Evolutionary conservation across 1,140 invertebrate species (phyloP), one percentile per base, ranked within the genome.

Genomic region (Eriosoma lanigerum): DNA sequence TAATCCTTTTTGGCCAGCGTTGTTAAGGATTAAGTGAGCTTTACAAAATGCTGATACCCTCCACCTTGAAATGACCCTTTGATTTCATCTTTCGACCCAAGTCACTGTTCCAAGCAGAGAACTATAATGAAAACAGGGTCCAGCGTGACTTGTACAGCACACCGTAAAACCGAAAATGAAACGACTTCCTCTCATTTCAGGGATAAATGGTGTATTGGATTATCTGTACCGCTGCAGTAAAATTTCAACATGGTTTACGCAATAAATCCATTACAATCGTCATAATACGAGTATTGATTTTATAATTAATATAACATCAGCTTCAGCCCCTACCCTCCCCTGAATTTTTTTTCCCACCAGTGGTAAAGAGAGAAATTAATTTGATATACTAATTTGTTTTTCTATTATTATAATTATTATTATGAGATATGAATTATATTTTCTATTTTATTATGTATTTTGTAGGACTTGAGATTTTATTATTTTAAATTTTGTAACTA

Each of bases 1-100:
- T 68, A 68, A 68, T 68, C 64, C 64, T 68, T 68, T 68, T 68
- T 68, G 38, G 64, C 64, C 64, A 8, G n/a, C 38, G 46, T 68
- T 46, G 64, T 68, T 44, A 15, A 21, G 38, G 64, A 68, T 68
- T 68, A 68, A 68, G 64, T 68, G 64, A 68, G 64, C 64, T 68
- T 46, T 68, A 68, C 64, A 46, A n/a, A 68, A 68, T 68, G 21
- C 38, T 38, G n/a, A 68, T 68, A 68, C 32, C 38, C 64, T 46
- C 8, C 64, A 46, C 64, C 64, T 68, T 68, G 46, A 68, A 21
- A 68, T 46, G 38, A 68, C 38, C 64, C 64, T 68, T 5, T 68
- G 64, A 68, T 68, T 68, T 68, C n/a, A 68, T 68, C 38, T 68
- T 46, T 68, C 15, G 64, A 68, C 64, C 64, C 64, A 15, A 68